These are phyloP conservation scores for Caenorhabditis drosophilae DNA, from an alignment of 2,888 invertebrate species.

Conservation along the genomic window DNA sequence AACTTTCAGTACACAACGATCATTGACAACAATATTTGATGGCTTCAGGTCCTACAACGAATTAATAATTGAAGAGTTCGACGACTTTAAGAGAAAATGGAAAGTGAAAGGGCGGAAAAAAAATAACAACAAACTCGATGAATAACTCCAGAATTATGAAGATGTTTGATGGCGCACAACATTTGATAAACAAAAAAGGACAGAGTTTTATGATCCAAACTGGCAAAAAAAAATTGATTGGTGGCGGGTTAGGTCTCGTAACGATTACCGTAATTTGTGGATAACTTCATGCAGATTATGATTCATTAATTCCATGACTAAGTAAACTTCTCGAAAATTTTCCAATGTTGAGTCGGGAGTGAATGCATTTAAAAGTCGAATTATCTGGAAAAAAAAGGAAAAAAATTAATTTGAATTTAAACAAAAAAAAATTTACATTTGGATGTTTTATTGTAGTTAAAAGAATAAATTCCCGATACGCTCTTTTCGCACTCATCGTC, in stretches of 20 bases:
- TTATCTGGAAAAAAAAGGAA: constrained; percentile 73
- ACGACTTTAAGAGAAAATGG: neutral
- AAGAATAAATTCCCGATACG: constrained; percentile 97
- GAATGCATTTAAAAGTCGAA: constrained; percentile 97
- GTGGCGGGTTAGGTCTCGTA: too few relatives aligned
- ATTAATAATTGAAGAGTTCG: neutral
- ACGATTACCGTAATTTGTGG: constrained; percentile 32
- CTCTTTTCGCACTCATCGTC: constrained; percentile 98
- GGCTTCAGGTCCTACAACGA: constrained; percentile 88
- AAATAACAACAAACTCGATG: constrained; percentile 55
- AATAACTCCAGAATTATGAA: constrained; percentile 87
- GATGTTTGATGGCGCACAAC: constrained; percentile 98
- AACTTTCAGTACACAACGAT: constrained; percentile 98
- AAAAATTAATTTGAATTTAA: neutral
- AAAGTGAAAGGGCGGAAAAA: too few relatives aligned
- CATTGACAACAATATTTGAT: constrained; percentile 98
- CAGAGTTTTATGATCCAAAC: constrained; percentile 96
- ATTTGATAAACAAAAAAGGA: constrained; percentile 98
- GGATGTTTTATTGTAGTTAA: constrained; percentile 99
- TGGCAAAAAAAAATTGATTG: too few relatives aligned
- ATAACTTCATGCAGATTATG: constrained; percentile 55
- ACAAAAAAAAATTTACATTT: constrained; percentile 80
- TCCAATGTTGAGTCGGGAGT: constrained; percentile 95
- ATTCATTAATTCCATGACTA: constrained; percentile 83
- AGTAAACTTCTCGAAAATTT: constrained; percentile 95